These are phyloP conservation scores for Quadriops clusia DNA, from an alignment of 2,888 invertebrate genomes.

Conservation along the genomic window DNA sequence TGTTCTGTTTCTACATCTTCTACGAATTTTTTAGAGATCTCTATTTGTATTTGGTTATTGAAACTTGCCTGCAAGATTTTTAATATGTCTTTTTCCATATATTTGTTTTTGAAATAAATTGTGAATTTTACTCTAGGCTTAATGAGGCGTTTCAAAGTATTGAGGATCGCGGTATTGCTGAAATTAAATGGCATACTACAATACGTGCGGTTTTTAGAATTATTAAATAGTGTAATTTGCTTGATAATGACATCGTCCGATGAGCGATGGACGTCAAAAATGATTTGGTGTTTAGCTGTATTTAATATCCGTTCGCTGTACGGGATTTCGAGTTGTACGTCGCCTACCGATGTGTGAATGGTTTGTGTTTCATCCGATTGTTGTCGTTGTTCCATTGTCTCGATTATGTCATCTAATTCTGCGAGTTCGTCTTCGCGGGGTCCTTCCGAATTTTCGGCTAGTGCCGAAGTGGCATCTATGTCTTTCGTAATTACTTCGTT, in stretches of 20 bases:
- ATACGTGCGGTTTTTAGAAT: too few relatives aligned
- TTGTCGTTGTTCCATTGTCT: background rate
- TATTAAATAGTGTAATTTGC: too few relatives aligned
- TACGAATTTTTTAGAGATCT: conserved; percentile 11
- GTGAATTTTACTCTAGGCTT: conserved; percentile 12
- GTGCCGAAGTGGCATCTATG: background rate
- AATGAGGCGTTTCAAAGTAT: conserved; percentile 7
- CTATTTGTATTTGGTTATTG: conserved; percentile 11
- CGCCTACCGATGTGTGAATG: too few relatives aligned
- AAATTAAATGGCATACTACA: too few relatives aligned
- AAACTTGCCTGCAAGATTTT: conserved; percentile 7
- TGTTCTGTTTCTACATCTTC: conserved; percentile 12
- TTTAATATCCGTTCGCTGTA: too few relatives aligned
- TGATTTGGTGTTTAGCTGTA: too few relatives aligned
- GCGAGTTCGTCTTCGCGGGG: background rate
- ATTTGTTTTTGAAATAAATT: conserved; percentile 10
- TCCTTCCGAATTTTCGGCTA: background rate
- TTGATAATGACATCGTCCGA: too few relatives aligned
- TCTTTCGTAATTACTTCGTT: background rate
- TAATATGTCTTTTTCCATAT: conserved; percentile 8
- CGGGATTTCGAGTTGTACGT: too few relatives aligned
- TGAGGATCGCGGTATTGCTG: background rate
- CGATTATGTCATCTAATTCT: background rate
- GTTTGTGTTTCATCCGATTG: conserved; percentile 1
- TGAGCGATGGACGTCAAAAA: too few relatives aligned